Percentiles rank a stretch among this genome's conserved stretches.
Evolutionary conservation across 2,113 vertebrate species (phyloP).

Genomic region (Nyctibius bracteatus): DNA sequence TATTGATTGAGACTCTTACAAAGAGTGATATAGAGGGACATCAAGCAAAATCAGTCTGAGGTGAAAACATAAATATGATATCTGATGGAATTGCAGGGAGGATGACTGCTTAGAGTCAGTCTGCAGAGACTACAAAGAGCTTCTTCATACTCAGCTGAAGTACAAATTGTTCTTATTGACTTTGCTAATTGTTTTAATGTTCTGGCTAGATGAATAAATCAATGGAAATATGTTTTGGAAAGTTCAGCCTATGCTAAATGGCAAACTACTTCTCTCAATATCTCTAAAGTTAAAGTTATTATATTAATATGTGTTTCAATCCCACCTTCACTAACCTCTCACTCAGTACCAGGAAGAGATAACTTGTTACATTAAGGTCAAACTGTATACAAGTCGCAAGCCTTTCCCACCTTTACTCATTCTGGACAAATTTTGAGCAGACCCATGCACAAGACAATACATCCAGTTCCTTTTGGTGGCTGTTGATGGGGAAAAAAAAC

Average conservation of each 20-base stretch:
- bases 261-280: neutral
- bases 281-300: neutral
- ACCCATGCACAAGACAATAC: accelerated
- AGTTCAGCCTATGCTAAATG: neutral
- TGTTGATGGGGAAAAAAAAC: neutral
- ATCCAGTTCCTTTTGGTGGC: neutral
- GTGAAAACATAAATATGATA: neutral
- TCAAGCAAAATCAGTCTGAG: neutral
- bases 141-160: neutral
- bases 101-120: neutral
- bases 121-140: neutral
- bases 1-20: neutral
- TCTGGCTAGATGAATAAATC: slow-evolving; percentile 5
- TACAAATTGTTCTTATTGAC: neutral
- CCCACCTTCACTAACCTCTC: neutral
- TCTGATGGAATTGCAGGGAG: neutral
- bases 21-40: neutral
- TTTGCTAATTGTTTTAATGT: slow-evolving; percentile 14
- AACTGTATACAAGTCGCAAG: accelerated
- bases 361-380: neutral
- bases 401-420: neutral
- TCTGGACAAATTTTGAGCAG: neutral
- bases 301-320: neutral
- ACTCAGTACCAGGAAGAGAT: neutral
- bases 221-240: neutral